Base-by-base conservation (phyloP, 2,797 vertebrate genomes). In the Pseudomugil tenellus region DNA sequence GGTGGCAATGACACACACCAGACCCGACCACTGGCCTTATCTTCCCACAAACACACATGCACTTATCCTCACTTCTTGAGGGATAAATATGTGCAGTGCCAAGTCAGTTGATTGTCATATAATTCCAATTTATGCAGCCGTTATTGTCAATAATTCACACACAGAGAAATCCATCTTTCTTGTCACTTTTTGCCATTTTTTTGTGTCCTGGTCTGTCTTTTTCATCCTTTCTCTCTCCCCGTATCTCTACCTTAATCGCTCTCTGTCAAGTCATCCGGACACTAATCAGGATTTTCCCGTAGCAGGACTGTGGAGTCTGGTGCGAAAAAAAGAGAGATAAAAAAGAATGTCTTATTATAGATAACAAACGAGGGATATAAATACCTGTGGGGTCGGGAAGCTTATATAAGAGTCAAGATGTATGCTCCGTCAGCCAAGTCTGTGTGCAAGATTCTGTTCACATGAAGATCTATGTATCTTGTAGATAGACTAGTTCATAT, bases 1-100 rank as follows among this genome's bases (percentile, higher is more conserved):
- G 92, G 93, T 92, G 92, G 76, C 65, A 13, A 67, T 90, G 93
- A 94, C 88, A 85, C 81, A 92, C 72, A 84, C 85, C 93, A 94
- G 92, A 89, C 49, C 83, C 66, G 79, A 89, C 84, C 60, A 7
- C 63, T 41, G 52, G 55, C 60, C 81, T 94, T 94, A 94, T 94
- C 92, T 83, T 43, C 23, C 32, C 37, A 37, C 66, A 9, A 39
- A 51, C 46, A 70, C 59, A 67, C 57, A 56, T 64, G 66, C 78
- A 55, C 62, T 58, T 54, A 34, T 67, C 67, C 60, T 72, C 59
- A 63, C 63, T 49, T 58, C 34, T 55, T 19, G 25, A 48, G 53
- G 69, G 35, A 80, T 57, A 79, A 85, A 70, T 70, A 64, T 58
- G 13, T 6, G 35, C 61, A 59, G 35, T 9, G 35, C 61, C 59